Evolutionary conservation across 2,888 invertebrate species (phyloP), one percentile per base, ranked within the genome.

Genomic region (Brachylomia viminalis): DNA sequence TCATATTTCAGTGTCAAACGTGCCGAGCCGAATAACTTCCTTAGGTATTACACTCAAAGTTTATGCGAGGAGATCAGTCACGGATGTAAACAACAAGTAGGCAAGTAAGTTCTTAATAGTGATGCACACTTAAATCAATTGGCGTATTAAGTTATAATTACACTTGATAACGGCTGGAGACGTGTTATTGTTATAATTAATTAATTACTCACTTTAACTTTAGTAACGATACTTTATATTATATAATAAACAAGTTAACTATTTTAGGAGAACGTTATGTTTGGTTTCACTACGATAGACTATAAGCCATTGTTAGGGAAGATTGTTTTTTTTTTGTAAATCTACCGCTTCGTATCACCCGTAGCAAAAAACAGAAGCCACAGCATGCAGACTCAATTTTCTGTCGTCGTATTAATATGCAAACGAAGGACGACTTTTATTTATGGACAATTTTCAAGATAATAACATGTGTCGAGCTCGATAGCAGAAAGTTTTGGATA

Each of bases 1-100:
- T 94, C 94, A 95, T 95, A 95, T 95, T 95, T 95, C 94, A 94
- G 89, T 93, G 94, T 93, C 94, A 93, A 91, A 89, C 91, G 92
- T 90, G 88, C 88, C 87, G 91, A 89, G 89, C 91, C 90, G 92
- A 93, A 95, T 94, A 94, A 95, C 93, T 95, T 95, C 91, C 92
- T 93, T 92, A 90, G 91, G 90, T 92, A 88, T 90, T 90, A 92
- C 91, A 92, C 91, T 92, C 90, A 88, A 92, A 93, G 88, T 93
- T 92, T 90, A 90, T 88, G 87, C 84, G 89, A 90, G 89, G 88
- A 88, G 92, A 93, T 93, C 92, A 91, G 90, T 92, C 92, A 91
- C 88, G 86, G 87, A 84, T 87, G 90, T 89, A 91, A 91, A 93
- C 92, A 92, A 91, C 88, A 87, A 86, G 80, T 81, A 86, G 82